A percentile compares a stretch with the other conserved stretches of the same genome.
Evolutionary conservation across 2,797 vertebrate species (phyloP).

Genomic region (Gymnothorax javanicus): DNA sequence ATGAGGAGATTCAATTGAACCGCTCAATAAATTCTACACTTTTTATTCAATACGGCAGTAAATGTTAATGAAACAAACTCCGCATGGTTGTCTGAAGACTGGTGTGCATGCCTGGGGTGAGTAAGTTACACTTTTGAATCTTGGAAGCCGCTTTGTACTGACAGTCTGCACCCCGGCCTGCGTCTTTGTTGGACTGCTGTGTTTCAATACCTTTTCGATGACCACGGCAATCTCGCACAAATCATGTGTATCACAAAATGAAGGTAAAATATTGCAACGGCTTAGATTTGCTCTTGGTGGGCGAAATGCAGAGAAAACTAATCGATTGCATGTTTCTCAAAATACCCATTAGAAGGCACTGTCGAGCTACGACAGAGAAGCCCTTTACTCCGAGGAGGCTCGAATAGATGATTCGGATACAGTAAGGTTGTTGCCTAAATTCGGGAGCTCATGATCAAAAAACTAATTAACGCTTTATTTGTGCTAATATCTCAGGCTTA

Average conservation of each 20-base stretch:
- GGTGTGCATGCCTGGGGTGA: neutral
- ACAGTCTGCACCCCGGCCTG: neutral
- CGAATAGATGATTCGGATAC: neutral
- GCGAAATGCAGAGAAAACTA: neutral
- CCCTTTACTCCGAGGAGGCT: neutral
- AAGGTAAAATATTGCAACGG: neutral
- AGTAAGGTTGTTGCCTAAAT: neutral
- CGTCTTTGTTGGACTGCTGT: neutral
- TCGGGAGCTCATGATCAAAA: neutral
- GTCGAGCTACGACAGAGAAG: slow-evolving; percentile 29
- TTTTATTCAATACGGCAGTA: neutral
- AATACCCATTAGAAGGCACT: slow-evolving; percentile 44
- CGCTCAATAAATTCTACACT: neutral
- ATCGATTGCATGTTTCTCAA: neutral
- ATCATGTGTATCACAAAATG: neutral
- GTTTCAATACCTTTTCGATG: neutral
- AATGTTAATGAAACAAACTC: neutral
- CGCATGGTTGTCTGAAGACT: neutral
- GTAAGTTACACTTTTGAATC: neutral
- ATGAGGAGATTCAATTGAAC: neutral
- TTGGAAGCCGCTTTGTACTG: neutral
- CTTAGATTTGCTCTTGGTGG: neutral
- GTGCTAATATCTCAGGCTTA: neutral
- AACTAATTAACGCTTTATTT: neutral
- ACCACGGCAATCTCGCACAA: neutral